Percentiles rank a stretch among this genome's conserved stretches.
Conservation (phyloP, 2,888 invertebrate species). For the Synanthedon andrenaeformis region DNA sequence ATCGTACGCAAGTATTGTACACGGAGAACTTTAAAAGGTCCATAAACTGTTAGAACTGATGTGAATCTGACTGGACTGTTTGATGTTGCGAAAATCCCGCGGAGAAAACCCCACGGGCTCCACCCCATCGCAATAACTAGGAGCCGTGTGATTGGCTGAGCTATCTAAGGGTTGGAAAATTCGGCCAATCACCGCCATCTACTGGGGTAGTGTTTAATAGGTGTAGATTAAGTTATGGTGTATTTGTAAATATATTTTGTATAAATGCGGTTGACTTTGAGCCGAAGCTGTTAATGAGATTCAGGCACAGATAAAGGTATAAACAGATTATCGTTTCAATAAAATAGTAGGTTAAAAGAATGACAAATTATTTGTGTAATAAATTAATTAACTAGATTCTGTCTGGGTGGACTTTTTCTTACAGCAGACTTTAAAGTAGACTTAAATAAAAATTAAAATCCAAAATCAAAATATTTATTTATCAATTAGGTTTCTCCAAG, state of each 20-base stretch:
- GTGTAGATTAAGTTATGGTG: conserved; percentile 67
- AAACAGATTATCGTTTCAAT: background rate
- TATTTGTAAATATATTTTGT: conserved; percentile 50
- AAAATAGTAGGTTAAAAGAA: too few relatives aligned
- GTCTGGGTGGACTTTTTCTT: too few relatives aligned
- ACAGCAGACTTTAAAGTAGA: too few relatives aligned
- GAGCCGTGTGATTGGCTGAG: conserved; percentile 39
- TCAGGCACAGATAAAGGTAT: conserved; percentile 15
- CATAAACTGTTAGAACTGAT: conserved; percentile 23
- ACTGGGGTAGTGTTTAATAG: conserved; percentile 52
- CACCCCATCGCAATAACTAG: conserved; percentile 44
- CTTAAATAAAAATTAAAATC: too few relatives aligned
- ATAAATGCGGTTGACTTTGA: conserved; percentile 47
- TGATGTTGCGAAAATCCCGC: conserved; percentile 42
- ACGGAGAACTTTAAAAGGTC: background rate
- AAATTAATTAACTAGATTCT: too few relatives aligned
- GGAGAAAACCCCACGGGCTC: conserved; percentile 57
- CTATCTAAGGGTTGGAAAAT: conserved; percentile 48
- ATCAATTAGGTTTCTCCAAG: too few relatives aligned
- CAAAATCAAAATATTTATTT: too few relatives aligned
- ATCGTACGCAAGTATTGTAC: too few relatives aligned
- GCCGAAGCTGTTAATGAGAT: conserved; percentile 42
- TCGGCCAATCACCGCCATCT: conserved; percentile 38
- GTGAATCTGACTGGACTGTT: conserved; percentile 44
- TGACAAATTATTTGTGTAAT: too few relatives aligned